These are phyloP conservation scores for Polydesmus complanatus DNA, from an alignment of 2,888 invertebrate genomes.

Conservation along the genomic window DNA sequence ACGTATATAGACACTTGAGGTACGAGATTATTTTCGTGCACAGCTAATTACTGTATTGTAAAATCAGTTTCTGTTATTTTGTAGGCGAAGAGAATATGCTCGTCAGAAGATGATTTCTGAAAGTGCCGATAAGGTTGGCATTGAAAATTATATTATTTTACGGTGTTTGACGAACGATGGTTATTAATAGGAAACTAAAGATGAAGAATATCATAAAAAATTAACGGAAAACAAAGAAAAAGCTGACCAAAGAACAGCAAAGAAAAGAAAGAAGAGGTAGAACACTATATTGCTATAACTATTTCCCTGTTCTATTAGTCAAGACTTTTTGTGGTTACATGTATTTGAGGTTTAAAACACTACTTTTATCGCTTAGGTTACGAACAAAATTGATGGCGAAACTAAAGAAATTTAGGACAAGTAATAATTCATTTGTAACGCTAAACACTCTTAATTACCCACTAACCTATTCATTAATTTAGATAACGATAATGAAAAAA, in stretches of 20 bases:
- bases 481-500: not conserved
- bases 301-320: not conserved
- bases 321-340: not conserved
- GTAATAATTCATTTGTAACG: constrained; percentile 16
- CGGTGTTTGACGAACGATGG: not conserved
- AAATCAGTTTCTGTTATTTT: no score
- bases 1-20: constrained; percentile 91
- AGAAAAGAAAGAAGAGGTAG: constrained; percentile 72
- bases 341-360: constrained; percentile 14
- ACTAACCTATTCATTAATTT: not conserved
- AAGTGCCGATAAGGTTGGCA: constrained; percentile 53
- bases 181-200: constrained; percentile 54
- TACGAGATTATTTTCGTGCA: no score
- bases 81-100: constrained; percentile 89
- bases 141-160: constrained; percentile 1
- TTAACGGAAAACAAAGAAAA: constrained; percentile 54
- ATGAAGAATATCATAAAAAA: constrained; percentile 66
- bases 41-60: no score
- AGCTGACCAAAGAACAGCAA: constrained; percentile 72
- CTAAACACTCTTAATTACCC: not conserved
- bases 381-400: constrained; percentile 48
- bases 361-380: constrained; percentile 26
- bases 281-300: not conserved
- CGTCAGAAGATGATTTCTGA: constrained; percentile 86
- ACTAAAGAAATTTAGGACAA: constrained; percentile 27